phyloP scores from a whole-genome alignment of 2,888 invertebrate genomes.

The Spodoptera littoralis region DNA sequence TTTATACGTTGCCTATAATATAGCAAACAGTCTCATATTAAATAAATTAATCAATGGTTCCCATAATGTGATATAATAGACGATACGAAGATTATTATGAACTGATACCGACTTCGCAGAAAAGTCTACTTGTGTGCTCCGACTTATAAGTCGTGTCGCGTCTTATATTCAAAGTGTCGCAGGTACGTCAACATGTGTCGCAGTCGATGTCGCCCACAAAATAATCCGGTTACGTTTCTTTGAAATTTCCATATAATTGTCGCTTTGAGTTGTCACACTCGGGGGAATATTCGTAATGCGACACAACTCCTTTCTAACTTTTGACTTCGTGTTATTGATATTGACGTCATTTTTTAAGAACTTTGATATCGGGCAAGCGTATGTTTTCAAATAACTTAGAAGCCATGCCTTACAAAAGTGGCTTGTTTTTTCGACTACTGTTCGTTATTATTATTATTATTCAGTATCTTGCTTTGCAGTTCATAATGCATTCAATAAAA shows the following conservation, averaged over 20 bases:
- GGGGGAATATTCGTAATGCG: slow-evolving; percentile 39
- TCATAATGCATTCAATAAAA: too few species aligned
- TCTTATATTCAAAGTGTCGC: slow-evolving; percentile 12
- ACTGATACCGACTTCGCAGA: not conserved
- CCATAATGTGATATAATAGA: too few species aligned
- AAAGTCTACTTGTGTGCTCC: not conserved
- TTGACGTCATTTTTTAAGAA: slow-evolving; percentile 25
- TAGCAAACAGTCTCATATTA: too few species aligned
- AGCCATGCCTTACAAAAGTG: too few species aligned
- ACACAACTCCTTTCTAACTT: slow-evolving; percentile 38
- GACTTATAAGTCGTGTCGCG: slow-evolving; percentile 22
- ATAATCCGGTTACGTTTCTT: slow-evolving; percentile 63
- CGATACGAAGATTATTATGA: too few species aligned
- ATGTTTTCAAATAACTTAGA: too few species aligned
- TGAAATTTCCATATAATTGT: slow-evolving; percentile 68
- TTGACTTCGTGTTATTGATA: slow-evolving; percentile 43
- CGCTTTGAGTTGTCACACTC: slow-evolving; percentile 43
- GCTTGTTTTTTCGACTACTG: too few species aligned
- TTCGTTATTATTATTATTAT: too few species aligned
- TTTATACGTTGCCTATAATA: too few species aligned
- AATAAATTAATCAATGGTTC: too few species aligned
- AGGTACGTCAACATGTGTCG: slow-evolving; percentile 29
- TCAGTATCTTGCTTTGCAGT: too few species aligned
- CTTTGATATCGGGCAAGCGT: slow-evolving; percentile 8
- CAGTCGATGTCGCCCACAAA: slow-evolving; percentile 11